Conservation (phyloP, 2,888 invertebrate species). For the Zele albiditarsus region DNA sequence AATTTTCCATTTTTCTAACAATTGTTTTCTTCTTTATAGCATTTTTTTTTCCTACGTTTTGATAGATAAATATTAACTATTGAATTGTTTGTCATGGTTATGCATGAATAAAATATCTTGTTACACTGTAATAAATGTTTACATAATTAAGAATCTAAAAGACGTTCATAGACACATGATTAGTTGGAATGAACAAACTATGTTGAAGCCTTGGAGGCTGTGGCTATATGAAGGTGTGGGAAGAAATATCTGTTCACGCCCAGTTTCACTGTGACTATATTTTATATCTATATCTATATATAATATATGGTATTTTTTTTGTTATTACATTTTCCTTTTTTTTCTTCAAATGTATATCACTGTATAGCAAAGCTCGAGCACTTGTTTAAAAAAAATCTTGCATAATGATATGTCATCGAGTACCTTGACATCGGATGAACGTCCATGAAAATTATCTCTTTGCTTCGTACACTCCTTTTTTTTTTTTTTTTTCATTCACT, state of each 20-base stretch:
- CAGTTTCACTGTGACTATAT: slow-evolving; percentile 10
- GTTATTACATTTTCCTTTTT: slow-evolving; percentile 4
- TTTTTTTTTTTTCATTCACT: background rate
- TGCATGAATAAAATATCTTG: slow-evolving; percentile 20
- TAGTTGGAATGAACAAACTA: slow-evolving; percentile 29
- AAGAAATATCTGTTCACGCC: slow-evolving; percentile 29
- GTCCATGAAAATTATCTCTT: slow-evolving; percentile 22
- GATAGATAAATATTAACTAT: background rate
- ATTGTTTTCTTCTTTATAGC: background rate
- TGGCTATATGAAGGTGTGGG: slow-evolving; percentile 34
- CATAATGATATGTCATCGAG: slow-evolving; percentile 21
- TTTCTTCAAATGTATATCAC: slow-evolving; percentile 16
- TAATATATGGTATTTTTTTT: background rate
- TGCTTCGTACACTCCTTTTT: background rate
- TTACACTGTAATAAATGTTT: slow-evolving; percentile 25
- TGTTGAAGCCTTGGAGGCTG: slow-evolving; percentile 10
- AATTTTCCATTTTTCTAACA: background rate
- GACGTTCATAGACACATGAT: slow-evolving; percentile 34
- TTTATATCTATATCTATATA: slow-evolving; percentile 13
- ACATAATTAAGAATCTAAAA: slow-evolving; percentile 27
- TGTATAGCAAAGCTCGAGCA: background rate
- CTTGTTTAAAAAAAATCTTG: background rate
- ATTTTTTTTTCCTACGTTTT: background rate
- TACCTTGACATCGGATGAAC: slow-evolving; percentile 33
- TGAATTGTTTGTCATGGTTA: background rate